Base-by-base conservation (phyloP, 2,113 vertebrate species). In the Mastomys natalensis region DNA sequence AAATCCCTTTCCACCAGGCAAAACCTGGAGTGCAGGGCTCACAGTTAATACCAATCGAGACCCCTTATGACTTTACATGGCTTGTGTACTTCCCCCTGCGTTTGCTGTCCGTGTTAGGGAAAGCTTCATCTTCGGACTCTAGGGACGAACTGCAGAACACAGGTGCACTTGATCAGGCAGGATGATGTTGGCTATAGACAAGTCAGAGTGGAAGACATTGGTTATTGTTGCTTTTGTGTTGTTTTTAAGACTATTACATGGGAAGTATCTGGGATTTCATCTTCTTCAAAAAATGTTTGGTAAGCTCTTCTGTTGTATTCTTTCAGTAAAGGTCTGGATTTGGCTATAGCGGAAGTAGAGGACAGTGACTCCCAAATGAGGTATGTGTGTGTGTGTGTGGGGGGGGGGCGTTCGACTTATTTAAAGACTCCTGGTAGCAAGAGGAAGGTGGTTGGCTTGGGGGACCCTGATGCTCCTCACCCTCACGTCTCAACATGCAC, bases 211-310 rank as follows among this genome's bases (percentile, higher is more conserved):
- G 55, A 26, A 92, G 58, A 68, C n/a, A n/a, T 86, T 82, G 77
- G n/a, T 85, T 62, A 62, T 29, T 64, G n/a, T 43, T 29, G 53
- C 11, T 40, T 88, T 43, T 29, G n/a, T 17, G 34, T 3, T 68
- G 17, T 34, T 26, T 88, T 76, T 64, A 48, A 60, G 68, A 81
- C 40, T 17, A 78, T 64, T 60, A 45, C 76, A n/a, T 13, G 0
- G 31, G 68, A 4, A 80, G 21, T 24, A 10, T 73, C 53, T 92
- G 88, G 73, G n/a, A 62, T 92, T 90, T 85, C 74, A 91, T 95
- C 80, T 55, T 40, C 37, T n/a, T 93, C 51, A 55, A 89, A 95
- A 45, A 80, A 93, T 78, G 37, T 62, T 48, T 19, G 51, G 16
- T 37, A 45, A 73, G 70, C 81, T 77, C 19, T 95, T 68, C 66